Evolutionary conservation across 2,113 vertebrate species (phyloP), one percentile per base, ranked within the genome.

Genomic region (Pseudorhombus dupliciocellatus): DNA sequence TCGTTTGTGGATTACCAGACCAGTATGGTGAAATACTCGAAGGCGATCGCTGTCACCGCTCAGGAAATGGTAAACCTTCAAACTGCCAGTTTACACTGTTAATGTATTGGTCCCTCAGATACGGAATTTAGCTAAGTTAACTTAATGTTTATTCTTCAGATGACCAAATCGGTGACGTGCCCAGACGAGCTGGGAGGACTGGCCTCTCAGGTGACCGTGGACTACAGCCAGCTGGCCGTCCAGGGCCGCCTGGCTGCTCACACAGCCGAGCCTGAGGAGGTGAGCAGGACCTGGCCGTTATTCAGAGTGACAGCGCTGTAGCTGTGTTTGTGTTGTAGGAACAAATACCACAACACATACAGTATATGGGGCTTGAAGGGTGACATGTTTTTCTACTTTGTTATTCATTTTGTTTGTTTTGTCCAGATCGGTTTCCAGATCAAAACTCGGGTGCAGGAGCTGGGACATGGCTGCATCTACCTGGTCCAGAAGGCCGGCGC

Each of bases 1-100:
- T 97, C 95, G 0, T 99, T 98, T 79, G 98, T 99, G 51, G 98
- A 99, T 88, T 99, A 97, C 88, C 98, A 99, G 92, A 99, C 98
- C 21, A 97, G 96, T 0, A 97, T 97, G 91, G 98, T 99, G 81
- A 99, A 96, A 88, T 94, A 96, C 70, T 98, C 97, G 34, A 99
- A 98, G 91, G 96, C 96, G 7, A 97, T 99, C 61, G 98, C 97
- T 0, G 95, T 99, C 67, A 99, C 97, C 4, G 96, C 98, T 72
- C 97, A 99, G 87, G 98, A 99, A 91, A 99, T 99, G 97, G 98
- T 99, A 93, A 95, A 93, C 16, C 21, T 37, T 66, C 24, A 53
- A 48, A 55, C 66, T 46, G 18, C 40, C 2, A 5, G 44, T 48
- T 55, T 52, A 31, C 3, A 21, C 34, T 52, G 12, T 21, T 10